A percentile compares a stretch with the other conserved stretches of the same genome.
Conservation (phyloP, 1,140 invertebrate genomes). For the Acyrthosiphon pisum region DNA sequence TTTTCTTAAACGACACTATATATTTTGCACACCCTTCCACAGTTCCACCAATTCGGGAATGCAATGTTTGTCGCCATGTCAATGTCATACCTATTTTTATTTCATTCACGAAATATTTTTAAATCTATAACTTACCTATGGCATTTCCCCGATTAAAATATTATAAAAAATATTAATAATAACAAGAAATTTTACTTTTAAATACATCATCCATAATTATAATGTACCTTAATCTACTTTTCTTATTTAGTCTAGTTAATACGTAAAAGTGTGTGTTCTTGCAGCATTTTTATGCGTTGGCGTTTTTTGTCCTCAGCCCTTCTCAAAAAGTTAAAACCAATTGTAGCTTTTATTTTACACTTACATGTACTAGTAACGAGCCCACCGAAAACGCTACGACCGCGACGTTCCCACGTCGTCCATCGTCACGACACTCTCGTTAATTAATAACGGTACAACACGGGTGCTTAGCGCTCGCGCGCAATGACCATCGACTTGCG, state of each 20-base stretch:
- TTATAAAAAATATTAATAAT: too few relatives aligned
- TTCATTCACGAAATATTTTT: not conserved
- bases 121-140: too few relatives aligned
- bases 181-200: too few relatives aligned
- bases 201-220: too few relatives aligned
- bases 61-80: not conserved
- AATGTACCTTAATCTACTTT: too few relatives aligned
- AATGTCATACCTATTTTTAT: not conserved
- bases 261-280: too few relatives aligned
- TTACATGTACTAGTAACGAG: not conserved
- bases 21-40: not conserved
- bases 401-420: not conserved
- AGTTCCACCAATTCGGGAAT: too few relatives aligned
- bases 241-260: not conserved
- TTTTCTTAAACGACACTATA: too few relatives aligned
- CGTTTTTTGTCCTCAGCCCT: not conserved
- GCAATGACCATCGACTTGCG: conserved; percentile 8
- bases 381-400: not conserved
- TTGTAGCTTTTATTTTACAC: not conserved
- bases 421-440: conserved; percentile 43
- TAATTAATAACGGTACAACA: conserved; percentile 46
- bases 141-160: too few relatives aligned
- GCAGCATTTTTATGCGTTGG: not conserved
- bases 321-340: not conserved
- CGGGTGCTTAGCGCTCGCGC: not conserved